These are phyloP conservation scores for Aphis gossypii DNA, from an alignment of 1,140 invertebrate genomes.

Conservation along the genomic window DNA sequence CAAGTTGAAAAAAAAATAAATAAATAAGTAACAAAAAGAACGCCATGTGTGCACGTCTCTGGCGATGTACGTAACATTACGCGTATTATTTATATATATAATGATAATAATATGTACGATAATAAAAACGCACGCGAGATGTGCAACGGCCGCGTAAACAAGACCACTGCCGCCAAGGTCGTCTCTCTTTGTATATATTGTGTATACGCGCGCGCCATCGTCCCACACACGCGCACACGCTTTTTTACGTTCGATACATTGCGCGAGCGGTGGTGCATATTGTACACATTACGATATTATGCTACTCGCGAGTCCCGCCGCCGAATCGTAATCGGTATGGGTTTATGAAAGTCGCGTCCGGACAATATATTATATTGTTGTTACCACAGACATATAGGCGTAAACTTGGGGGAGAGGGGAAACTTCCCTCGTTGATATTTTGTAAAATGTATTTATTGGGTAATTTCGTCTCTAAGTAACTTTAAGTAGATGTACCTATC, in stretches of 20 bases:
- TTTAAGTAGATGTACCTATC: too few species aligned
- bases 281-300: background rate
- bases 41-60: background rate
- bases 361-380: too few species aligned
- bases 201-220: background rate
- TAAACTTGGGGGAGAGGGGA: too few species aligned
- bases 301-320: too few species aligned
- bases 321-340: too few species aligned
- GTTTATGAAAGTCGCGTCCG: too few species aligned
- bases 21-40: background rate
- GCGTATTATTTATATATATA: background rate
- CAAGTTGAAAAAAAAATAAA: background rate
- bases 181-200: background rate
- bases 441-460: too few species aligned
- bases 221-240: background rate
- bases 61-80: background rate
- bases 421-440: too few species aligned
- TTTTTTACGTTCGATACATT: background rate
- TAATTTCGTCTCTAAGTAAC: too few species aligned
- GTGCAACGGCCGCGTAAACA: constrained; percentile 35
- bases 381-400: too few species aligned
- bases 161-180: constrained; percentile 29
- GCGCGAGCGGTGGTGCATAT: background rate
- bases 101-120: background rate
- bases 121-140: constrained; percentile 31